phyloP scores from a whole-genome alignment of 1,140 invertebrate species.

The Lasioglossum albipes region DNA sequence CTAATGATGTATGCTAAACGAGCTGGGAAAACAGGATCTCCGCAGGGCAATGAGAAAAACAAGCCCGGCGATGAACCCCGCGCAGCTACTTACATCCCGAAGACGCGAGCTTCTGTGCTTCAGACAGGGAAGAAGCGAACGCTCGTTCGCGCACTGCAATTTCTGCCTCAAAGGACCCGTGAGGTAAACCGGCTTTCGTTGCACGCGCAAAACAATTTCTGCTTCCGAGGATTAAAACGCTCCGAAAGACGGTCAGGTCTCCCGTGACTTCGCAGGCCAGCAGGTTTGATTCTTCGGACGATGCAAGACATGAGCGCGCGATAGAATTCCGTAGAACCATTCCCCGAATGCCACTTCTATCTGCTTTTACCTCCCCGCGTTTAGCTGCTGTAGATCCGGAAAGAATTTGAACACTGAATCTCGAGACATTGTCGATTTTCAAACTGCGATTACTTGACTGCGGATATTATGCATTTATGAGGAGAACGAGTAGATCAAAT shows the following conservation, averaged over 20 bases:
- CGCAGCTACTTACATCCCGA: neutral
- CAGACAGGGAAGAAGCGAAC: neutral
- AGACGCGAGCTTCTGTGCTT: neutral
- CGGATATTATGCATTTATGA: no score
- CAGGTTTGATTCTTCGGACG: neutral
- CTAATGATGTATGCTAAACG: neutral
- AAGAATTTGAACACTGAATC: no score
- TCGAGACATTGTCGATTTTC: no score
- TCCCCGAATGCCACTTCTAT: neutral
- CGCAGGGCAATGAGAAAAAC: neutral
- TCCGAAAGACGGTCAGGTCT: neutral
- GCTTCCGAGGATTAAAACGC: conserved; percentile 14
- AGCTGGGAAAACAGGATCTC: neutral
- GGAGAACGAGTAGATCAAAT: no score
- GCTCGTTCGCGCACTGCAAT: neutral
- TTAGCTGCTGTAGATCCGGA: no score
- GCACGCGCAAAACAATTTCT: conserved; percentile 20
- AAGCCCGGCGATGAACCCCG: conserved; percentile 1
- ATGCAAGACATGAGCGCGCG: neutral
- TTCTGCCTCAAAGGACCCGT: conserved; percentile 13
- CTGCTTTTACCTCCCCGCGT: neutral
- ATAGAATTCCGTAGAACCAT: neutral
- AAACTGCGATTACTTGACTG: no score
- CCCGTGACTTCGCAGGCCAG: neutral
- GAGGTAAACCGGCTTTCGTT: conserved; percentile 1